Percentiles rank a stretch among this genome's conserved stretches.
Conservation (phyloP, 2,888 invertebrate species). For the Exephanes ischioxanthus region DNA sequence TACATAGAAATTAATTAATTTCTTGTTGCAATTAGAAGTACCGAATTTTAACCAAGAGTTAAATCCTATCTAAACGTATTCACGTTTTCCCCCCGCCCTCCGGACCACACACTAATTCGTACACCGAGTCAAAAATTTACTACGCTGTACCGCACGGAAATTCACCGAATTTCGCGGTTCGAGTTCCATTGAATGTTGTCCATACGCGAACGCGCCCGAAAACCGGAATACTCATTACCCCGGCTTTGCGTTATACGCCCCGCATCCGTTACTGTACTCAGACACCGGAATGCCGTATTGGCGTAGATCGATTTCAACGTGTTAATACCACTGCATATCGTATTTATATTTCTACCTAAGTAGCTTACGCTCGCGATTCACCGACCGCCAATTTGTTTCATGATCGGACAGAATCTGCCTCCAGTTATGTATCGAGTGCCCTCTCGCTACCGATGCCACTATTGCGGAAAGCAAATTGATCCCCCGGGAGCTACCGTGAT, state of each 20-base stretch:
- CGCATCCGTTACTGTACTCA: not conserved
- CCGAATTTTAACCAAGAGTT: too few relatives aligned
- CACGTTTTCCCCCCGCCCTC: too few relatives aligned
- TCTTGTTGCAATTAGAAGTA: too few relatives aligned
- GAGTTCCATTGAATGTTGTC: not conserved
- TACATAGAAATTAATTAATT: too few relatives aligned
- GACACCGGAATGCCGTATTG: slow-evolving; percentile 36
- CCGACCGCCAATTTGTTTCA: slow-evolving; percentile 58
- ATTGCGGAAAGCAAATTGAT: slow-evolving; percentile 20
- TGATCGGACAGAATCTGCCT: slow-evolving; percentile 46
- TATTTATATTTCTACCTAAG: slow-evolving; percentile 62
- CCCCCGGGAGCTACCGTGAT: not conserved
- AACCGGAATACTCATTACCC: not conserved
- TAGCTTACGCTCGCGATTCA: slow-evolving; percentile 61
- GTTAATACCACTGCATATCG: slow-evolving; percentile 36
- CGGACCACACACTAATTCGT: too few relatives aligned
- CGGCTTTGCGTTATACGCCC: not conserved
- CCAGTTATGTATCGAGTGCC: slow-evolving; percentile 31
- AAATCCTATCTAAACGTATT: too few relatives aligned
- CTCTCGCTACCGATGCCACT: not conserved
- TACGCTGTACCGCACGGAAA: not conserved
- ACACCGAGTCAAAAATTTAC: too few relatives aligned
- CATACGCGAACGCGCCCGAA: not conserved
- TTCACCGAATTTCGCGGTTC: not conserved
- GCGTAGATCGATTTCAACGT: slow-evolving; percentile 46